Evolutionary conservation across 2,113 vertebrate species (phyloP), one percentile per base, ranked within the genome.

Genomic region (Sylvilagus bachmani): DNA sequence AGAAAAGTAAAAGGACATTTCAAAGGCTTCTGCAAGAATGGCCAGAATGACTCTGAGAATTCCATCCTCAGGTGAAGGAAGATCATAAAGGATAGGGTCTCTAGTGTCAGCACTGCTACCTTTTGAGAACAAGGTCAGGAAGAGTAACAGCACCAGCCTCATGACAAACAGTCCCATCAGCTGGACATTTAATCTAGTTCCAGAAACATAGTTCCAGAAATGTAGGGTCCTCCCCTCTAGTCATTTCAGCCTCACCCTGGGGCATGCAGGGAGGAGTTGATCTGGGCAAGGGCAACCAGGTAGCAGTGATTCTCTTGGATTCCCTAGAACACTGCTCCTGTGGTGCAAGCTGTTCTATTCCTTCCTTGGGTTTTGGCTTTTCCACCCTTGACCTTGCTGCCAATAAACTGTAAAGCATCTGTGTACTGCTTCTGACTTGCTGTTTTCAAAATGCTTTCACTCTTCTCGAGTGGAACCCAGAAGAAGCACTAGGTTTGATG

Each of bases 41-140:
- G 58, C 16, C 31, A 74, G 55, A 84, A 29, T 84, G 77, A 33
- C 55, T 51, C 55, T 51, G 70, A 89, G 25, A 85, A 10, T 69
- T 55, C 24, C 67, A 93, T 51, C 49, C 13, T 91, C n/a, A 21
- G 17, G 21, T 14, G 25, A 74, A 94, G 81, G 79, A 91, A 95
- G 55, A 79, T 74, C 90, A 87, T 27, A 88, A 61, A 17, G 55
- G 6, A 62, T 88, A 55, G 44, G 13, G 29, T 70, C 58, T 36
- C 44, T 27, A 62, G n/a, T 10, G 13, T 73, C 80, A 89, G 81
- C 49, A 86, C 11, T 61, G 51, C 36, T 62, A 81, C 31, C 51
- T 89, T 89, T 75, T 27, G 66, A 44, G 64, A 86, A 85, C 44
- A 71, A 66, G 71, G 44, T 73, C 38, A 66, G 13, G 53, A 74